Base-by-base conservation (phyloP, 2,888 invertebrate species). In the Augiades crinisus region DNA sequence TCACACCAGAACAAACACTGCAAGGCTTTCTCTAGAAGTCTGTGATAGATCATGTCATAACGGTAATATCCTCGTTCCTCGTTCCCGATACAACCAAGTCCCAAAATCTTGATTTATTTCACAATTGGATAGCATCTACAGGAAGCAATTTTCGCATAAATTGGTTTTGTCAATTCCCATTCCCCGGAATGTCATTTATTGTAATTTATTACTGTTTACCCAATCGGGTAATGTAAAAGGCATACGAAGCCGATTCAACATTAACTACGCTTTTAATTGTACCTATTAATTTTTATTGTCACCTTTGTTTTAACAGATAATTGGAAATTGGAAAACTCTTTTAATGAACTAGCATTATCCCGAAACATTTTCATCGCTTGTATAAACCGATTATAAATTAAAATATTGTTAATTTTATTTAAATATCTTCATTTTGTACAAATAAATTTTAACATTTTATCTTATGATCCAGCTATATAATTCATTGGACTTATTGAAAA, bases 191-290 rank as follows among this genome's bases (percentile, higher is more conserved):
- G 74, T 75, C 78, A 70, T 61, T 59, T 66, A 65, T 55, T 54
- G 67, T 76, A 72, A 80, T 80, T 82, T 76, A 78, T 78, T 62
- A 60, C 64, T 75, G 74, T 77, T 78, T 76, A 71, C 65, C 56
- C 61, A 58, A 54, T 54, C 57, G 37, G 30, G 51, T 51, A 51
- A 51, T 44, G 51, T 44, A 44, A 44, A 44, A 51, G 31, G 51
- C 37, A 44, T 44, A 51, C 44, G 44, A 10, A 31, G 21, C 12
- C 37, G 27, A 34, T 50, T 31, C 44, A 51, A 37, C 44, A 51
- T 51, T 51, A 51, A 51, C 34, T 43, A 43, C 41, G 43, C 22
- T 44, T 21, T 37, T 44, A 37, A 51, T 51, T 51, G 50, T 37
- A 31, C 30, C 19, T 51, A 44, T 44, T 44, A 44, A 44, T 43